Percentiles rank a stretch among this genome's conserved stretches.
phyloP scores from a whole-genome alignment of 1,140 invertebrate genomes.

The Drosophila erecta region DNA sequence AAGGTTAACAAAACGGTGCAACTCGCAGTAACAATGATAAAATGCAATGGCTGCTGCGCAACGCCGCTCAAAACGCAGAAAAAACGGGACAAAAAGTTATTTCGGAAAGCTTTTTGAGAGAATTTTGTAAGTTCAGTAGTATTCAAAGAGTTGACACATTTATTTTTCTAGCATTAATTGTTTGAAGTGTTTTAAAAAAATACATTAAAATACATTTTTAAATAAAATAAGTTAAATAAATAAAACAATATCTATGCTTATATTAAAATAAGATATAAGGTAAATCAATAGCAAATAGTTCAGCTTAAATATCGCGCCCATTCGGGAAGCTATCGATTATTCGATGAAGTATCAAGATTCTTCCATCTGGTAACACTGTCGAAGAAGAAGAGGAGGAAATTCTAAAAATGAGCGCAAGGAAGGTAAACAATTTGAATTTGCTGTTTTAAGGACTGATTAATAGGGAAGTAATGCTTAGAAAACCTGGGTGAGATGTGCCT shows the following conservation, averaged over 20 bases:
- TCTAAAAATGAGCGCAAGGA: constrained; percentile 64
- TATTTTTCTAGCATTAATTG: no score
- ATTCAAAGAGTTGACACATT: no score
- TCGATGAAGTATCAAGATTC: neutral
- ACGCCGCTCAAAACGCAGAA: neutral
- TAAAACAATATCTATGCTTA: neutral
- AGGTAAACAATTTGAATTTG: constrained; percentile 68
- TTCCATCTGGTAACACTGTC: constrained; percentile 9
- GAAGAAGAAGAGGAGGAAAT: neutral
- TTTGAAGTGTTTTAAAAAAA: no score
- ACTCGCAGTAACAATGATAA: neutral
- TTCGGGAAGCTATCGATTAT: neutral
- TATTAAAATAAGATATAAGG: neutral
- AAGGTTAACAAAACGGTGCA: neutral
- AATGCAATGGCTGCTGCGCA: neutral
- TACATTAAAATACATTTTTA: no score
- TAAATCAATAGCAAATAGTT: neutral
- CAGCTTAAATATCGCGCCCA: neutral
- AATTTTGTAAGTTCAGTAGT: neutral
- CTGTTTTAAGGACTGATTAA: neutral
- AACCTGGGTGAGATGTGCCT: constrained; percentile 59
- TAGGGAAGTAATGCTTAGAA: constrained; percentile 22
- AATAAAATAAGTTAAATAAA: neutral
- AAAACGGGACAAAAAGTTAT: neutral
- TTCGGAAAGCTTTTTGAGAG: neutral